Evolutionary conservation across 2,797 vertebrate species (phyloP), one percentile per base, ranked within the genome.

Genomic region (Sebastes melanostomus): DNA sequence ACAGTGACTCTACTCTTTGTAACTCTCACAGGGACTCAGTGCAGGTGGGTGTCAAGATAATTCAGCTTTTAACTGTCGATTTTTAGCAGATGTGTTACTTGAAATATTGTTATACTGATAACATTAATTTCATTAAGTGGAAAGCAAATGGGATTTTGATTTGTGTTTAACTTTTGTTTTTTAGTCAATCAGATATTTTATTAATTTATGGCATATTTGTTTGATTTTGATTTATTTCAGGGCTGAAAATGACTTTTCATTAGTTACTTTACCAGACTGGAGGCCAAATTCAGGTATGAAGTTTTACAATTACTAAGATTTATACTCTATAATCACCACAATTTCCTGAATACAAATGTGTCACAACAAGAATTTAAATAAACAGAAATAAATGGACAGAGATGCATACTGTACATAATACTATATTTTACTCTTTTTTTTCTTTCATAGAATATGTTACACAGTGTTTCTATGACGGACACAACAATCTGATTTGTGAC

Each of bases 391-490:
- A 12, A 61, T 2, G 16, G 1, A 46, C 7, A 62, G 1, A 50
- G 14, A 25, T 32, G 8, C 2, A 27, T 9, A 72, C 16, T 32
- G 8, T 38, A 27, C 4, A 25, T 42, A 7, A 65, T 55, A 13
- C 6, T 24, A 3, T 34, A 25, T 66, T 14, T 60, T 20, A 60
- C 38, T 1, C 0, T 36, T 8, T 20, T 8, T 77, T 25, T 70
- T 38, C n/a, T 72, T 62, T 69, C 20, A n/a, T 75, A 98, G 97
- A 94, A 79, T 97, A 96, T 85, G 81, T 97, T 78, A 87, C 93
- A 84, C 90, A 91, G 67, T 98, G 97, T 88, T 93, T 94, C 89
- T 94, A 96, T 78, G 90, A 96, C 78, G 89, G 90, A 77, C 89
- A 94, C 75, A 87, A 77, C 24, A 85, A 83, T 65, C 89, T 90